A percentile compares a stretch with the other conserved stretches of the same genome.
phyloP scores from a whole-genome alignment of 2,113 vertebrate species.

The Marmota monax region DNA sequence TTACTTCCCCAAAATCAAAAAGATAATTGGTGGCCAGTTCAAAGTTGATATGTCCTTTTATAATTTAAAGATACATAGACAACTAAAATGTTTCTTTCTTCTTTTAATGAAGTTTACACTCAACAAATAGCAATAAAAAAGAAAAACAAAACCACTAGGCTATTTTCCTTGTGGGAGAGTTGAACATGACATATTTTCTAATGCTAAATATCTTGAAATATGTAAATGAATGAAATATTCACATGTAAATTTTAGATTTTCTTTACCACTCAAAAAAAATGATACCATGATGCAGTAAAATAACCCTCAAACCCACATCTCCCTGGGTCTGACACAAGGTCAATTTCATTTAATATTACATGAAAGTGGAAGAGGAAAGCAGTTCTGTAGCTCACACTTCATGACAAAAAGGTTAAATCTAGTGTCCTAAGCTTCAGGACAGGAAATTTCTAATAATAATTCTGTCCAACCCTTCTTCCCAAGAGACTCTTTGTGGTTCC shows the following conservation, averaged over 20 bases:
- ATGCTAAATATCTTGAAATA: slow-evolving; percentile 30
- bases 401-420: slow-evolving; percentile 52
- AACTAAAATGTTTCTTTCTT: slow-evolving; percentile 35
- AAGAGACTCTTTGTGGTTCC: neutral
- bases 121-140: slow-evolving; percentile 30
- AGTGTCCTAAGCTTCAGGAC: slow-evolving; percentile 22
- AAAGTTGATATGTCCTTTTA: neutral
- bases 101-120: slow-evolving; percentile 59
- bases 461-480: slow-evolving; percentile 19
- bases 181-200: slow-evolving; percentile 1
- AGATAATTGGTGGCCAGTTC: neutral
- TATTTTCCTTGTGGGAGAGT: slow-evolving; percentile 24
- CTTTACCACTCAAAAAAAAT: neutral
- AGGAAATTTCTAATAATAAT: slow-evolving; percentile 51
- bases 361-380: slow-evolving; percentile 53
- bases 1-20: neutral
- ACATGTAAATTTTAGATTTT: neutral
- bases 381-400: slow-evolving; percentile 22
- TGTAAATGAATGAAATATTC: slow-evolving; percentile 55
- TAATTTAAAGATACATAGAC: slow-evolving; percentile 31
- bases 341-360: slow-evolving; percentile 57
- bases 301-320: neutral
- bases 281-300: neutral
- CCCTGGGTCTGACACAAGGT: slow-evolving; percentile 16
- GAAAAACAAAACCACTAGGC: slow-evolving; percentile 31